Evolutionary conservation across 2,113 vertebrate genomes (phyloP), one percentile per base, ranked within the genome.

Genomic region (Eolophus roseicapilla): DNA sequence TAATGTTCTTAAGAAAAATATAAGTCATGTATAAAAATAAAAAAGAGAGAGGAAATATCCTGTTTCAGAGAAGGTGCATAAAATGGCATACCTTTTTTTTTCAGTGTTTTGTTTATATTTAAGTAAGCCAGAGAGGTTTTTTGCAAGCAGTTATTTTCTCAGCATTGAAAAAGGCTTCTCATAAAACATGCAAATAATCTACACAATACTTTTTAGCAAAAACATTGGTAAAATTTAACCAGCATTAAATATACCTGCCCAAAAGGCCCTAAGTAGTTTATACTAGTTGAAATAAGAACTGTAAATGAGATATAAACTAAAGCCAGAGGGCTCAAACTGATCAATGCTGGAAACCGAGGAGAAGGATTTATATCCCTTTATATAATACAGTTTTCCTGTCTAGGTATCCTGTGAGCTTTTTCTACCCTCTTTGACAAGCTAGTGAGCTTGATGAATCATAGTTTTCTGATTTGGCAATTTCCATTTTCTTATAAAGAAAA

Each of bases 381-480:
- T 20, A 86, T 78, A 94, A 94, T 75, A 69, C 47, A 69, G 74
- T 41, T 78, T 82, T 92, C 44, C 49, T 92, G 69, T 50, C 86
- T 87, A 69, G 86, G 74, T 92, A 82, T 76, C 62, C 84, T 91
- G 70, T 92, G 88, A 91, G 88, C 37, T 80, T 91, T 92, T 91
- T 73, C 65, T 97, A 53, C 86, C 83, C 53, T 89, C 83, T 91
- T 91, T 95, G 91, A 95, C 93, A 96, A 93, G 77, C 41, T 95
- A 73, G 69, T 37, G 84, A 50, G 47, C 78, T 92, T 94, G 91
- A 92, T 94, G 88, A 94, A 93, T 95, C 88, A 89, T 79, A 86
- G 80, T 82, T 94, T 95, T 89, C 78, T 95, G 81, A 96, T 96
- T 89, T 96, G 91, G 88, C 70, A 96, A 91, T 82, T 92, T 92